Conservation (phyloP, 2,888 invertebrate genomes). For the Rhorus exstirpatorius region DNA sequence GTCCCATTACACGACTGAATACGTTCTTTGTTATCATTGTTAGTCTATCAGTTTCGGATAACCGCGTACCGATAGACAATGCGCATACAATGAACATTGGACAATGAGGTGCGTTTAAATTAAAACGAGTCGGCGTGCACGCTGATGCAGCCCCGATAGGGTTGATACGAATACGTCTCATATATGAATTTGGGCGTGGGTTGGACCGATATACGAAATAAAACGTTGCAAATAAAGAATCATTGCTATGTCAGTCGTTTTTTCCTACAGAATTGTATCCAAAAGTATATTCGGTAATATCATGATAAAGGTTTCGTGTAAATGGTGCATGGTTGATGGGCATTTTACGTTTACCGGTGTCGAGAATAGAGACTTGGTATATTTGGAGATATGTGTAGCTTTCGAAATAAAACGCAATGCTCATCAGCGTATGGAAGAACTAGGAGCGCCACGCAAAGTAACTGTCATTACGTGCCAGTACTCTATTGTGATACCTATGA, state of each 20-base stretch:
- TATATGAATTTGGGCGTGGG: background rate
- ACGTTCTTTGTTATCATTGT: slow-evolving; percentile 63
- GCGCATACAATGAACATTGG: slow-evolving; percentile 37
- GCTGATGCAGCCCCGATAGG: slow-evolving; percentile 39
- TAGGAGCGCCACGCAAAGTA: background rate
- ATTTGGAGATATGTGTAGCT: background rate
- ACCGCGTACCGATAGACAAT: slow-evolving; percentile 47
- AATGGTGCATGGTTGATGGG: background rate
- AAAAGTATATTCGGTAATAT: background rate
- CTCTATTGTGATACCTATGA: background rate
- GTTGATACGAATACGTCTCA: slow-evolving; percentile 13
- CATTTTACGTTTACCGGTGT: background rate
- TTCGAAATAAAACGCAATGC: background rate
- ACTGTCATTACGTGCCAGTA: background rate
- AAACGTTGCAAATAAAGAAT: slow-evolving; percentile 28
- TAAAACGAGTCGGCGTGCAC: slow-evolving; percentile 50
- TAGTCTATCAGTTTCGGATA: slow-evolving; percentile 61
- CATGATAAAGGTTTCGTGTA: background rate
- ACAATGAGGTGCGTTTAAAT: slow-evolving; percentile 59
- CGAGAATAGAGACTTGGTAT: background rate
- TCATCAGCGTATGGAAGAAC: too few species aligned
- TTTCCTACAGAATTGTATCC: background rate
- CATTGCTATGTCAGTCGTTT: background rate
- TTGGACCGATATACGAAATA: slow-evolving; percentile 18
- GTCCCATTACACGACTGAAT: slow-evolving; percentile 62